These are phyloP conservation scores for Physeter macrocephalus DNA, from an alignment of 2,113 vertebrate genomes.

Conservation along the genomic window DNA sequence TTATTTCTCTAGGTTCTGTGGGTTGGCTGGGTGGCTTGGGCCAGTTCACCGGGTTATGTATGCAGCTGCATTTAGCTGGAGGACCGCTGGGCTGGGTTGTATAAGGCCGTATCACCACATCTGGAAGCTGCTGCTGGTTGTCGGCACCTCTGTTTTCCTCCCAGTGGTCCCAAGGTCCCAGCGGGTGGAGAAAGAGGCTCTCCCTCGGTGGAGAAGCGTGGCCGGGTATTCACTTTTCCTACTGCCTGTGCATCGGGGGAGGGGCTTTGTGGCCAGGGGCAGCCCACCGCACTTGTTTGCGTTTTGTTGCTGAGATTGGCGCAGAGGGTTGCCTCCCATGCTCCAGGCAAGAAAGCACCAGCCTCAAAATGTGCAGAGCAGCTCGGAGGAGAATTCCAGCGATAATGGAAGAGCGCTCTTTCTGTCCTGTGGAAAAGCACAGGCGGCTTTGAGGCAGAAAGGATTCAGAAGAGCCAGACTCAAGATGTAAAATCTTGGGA, in stretches of 20 bases:
- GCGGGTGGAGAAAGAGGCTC: background rate
- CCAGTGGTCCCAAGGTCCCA: background rate
- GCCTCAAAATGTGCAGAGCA: background rate
- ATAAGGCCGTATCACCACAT: fast-evolving
- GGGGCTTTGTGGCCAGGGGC: background rate
- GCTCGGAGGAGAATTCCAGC: background rate
- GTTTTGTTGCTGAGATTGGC: background rate
- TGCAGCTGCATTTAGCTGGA: fast-evolving
- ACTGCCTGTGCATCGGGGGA: background rate
- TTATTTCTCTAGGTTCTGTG: background rate
- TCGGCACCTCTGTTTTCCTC: background rate
- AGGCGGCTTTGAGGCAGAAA: background rate
- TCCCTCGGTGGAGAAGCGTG: background rate
- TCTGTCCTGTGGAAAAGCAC: background rate
- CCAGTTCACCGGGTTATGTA: no score
- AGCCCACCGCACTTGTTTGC: fast-evolving
- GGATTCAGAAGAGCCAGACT: background rate
- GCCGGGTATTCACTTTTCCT: fast-evolving
- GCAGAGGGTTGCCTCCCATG: background rate
- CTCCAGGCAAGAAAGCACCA: background rate
- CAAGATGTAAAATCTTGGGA: background rate
- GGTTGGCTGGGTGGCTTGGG: background rate
- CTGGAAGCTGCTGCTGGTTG: background rate
- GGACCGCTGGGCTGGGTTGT: fast-evolving
- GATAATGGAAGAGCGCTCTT: fast-evolving